These are phyloP conservation scores for Microcebus lehilahytsara DNA, from an alignment of 2,113 vertebrate genomes.

Conservation along the genomic window DNA sequence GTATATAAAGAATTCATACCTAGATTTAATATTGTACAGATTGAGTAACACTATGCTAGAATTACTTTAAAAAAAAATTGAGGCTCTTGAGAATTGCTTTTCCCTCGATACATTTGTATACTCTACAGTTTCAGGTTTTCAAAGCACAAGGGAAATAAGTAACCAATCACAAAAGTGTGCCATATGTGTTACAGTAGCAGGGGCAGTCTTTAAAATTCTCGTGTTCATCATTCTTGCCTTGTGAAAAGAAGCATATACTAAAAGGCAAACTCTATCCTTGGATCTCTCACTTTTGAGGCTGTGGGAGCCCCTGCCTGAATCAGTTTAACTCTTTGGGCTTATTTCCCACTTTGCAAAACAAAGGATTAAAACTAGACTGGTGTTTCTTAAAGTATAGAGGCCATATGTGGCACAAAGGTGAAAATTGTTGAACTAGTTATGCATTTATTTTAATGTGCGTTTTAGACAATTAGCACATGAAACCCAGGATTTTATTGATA, in stretches of 20 bases:
- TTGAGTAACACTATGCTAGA: conserved; percentile 26
- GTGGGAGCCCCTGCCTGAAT: neutral
- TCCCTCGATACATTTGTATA: neutral
- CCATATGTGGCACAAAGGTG: neutral
- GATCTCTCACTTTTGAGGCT: neutral
- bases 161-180: neutral
- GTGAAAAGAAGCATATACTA: neutral
- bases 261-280: neutral
- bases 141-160: neutral
- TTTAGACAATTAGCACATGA: neutral
- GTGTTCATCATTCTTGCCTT: neutral
- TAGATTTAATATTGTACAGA: neutral
- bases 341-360: neutral
- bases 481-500: conserved; percentile 4
- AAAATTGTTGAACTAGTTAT: neutral
- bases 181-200: neutral
- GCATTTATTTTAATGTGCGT: neutral
- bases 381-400: neutral
- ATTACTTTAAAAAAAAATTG: neutral
- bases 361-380: neutral
- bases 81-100: neutral
- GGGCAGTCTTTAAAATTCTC: neutral
- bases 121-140: neutral
- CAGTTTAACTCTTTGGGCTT: neutral
- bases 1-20: neutral